Evolutionary conservation across 2,797 vertebrate genomes (phyloP).

Genomic region (Anas flavirostris): DNA sequence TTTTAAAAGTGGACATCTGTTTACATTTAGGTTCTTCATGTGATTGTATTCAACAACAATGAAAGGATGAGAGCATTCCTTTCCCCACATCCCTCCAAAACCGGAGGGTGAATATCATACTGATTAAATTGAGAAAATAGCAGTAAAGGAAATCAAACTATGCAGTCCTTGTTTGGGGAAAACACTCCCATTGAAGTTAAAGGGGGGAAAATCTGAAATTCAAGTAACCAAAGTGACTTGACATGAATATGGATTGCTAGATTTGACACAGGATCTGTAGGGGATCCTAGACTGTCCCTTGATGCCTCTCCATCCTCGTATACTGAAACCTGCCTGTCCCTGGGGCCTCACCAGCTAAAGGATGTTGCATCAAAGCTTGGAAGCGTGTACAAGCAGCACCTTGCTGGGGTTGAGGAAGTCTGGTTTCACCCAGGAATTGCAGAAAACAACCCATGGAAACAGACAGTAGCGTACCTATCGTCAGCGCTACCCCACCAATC

Average conservation of each 20-base stretch:
- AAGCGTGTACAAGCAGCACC: background rate
- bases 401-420: background rate
- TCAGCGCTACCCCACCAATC: background rate
- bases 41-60: slow-evolving; percentile 27
- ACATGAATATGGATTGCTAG: background rate
- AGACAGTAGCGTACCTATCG: accelerated
- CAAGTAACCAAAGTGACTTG: background rate
- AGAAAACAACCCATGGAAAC: background rate
- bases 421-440: background rate
- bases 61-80: background rate
- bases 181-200: background rate
- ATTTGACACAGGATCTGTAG: background rate
- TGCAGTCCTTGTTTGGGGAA: accelerated
- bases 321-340: background rate
- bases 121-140: background rate
- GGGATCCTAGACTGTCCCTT: background rate
- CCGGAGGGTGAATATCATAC: background rate
- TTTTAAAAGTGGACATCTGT: slow-evolving; percentile 57
- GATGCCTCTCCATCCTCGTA: background rate
- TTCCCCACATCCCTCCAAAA: background rate
- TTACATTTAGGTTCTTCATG: slow-evolving; percentile 63
- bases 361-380: accelerated
- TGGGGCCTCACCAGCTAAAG: accelerated
- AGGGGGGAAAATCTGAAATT: background rate
- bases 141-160: background rate